These are phyloP conservation scores for Nemapogon koenigi DNA, from an alignment of 2,888 invertebrate genomes.

Conservation along the genomic window DNA sequence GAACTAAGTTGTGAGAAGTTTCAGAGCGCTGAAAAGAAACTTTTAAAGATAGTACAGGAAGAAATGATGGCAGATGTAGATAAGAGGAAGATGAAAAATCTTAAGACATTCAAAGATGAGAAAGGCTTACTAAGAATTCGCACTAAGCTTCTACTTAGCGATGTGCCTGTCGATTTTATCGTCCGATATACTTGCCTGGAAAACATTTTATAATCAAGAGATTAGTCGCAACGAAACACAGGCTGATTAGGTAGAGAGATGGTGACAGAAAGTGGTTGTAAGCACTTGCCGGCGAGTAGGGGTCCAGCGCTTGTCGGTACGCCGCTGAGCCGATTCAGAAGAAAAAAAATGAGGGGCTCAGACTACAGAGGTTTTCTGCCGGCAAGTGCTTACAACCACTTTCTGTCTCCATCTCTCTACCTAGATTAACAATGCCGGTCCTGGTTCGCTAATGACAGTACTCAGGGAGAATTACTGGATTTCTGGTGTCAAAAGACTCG, in stretches of 20 bases:
- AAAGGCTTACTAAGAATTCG: no score
- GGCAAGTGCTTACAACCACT: no score
- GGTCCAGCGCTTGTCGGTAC: no score
- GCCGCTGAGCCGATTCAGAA: no score
- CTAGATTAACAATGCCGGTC: not conserved
- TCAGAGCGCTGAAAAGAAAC: not conserved
- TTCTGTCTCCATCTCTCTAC: no score
- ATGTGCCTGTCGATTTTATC: not conserved
- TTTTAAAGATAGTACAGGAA: not conserved
- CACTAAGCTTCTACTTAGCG: not conserved
- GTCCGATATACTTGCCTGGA: not conserved
- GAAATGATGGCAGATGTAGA: not conserved
- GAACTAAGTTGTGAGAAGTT: not conserved
- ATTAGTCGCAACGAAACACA: not conserved
- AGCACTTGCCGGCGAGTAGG: no score
- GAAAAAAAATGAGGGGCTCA: no score
- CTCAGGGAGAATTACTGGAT: not conserved
- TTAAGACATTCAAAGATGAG: no score
- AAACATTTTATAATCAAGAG: not conserved
- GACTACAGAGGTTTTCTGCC: no score
- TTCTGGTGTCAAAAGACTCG: not conserved
- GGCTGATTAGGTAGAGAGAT: no score
- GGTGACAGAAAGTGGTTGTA: no score
- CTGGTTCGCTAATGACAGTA: not conserved
- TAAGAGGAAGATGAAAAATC: not conserved